Evolutionary conservation across 2,797 vertebrate species (phyloP).

Genomic region (Fistularia tabacaria): DNA sequence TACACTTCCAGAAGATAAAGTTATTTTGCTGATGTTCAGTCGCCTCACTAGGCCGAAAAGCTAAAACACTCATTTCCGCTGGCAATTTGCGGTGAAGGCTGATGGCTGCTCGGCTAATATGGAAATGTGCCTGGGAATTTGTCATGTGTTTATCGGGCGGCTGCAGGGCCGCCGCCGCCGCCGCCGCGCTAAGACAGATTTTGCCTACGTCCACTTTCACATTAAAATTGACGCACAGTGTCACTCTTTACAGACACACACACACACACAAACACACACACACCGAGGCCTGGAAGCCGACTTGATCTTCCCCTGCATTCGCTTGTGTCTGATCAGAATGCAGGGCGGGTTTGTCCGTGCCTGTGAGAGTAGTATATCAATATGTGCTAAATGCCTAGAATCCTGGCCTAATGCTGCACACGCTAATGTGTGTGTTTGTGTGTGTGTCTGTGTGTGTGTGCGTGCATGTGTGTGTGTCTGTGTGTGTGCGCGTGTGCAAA

Average conservation of each 20-base stretch:
- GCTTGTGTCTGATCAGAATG: conserved; percentile 57
- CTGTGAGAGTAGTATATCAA: conserved; percentile 58
- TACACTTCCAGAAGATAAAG: conserved; percentile 5
- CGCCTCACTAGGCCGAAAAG: conserved; percentile 18
- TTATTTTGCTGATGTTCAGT: conserved; percentile 13
- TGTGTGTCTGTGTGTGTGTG: too few relatives aligned
- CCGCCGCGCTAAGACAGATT: conserved; percentile 2
- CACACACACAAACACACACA: conserved; percentile 8
- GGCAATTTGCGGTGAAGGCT: conserved; percentile 39
- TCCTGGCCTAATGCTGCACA: conserved; percentile 47
- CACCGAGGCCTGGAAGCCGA: conserved; percentile 8
- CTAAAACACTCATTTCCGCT: conserved; percentile 44
- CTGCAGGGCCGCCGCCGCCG: not conserved
- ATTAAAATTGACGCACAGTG: too few relatives aligned
- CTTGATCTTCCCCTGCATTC: conserved; percentile 7
- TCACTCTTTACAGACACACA: conserved; percentile 1
- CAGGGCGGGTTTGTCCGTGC: conserved; percentile 27
- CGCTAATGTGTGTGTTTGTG: conserved; percentile 1
- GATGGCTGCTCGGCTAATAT: conserved; percentile 49
- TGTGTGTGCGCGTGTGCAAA: not conserved
- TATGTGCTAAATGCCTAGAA: conserved; percentile 63
- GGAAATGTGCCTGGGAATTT: conserved; percentile 1
- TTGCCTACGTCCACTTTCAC: not conserved
- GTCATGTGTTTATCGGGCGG: conserved; percentile 44
- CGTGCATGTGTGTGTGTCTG: not conserved